These are phyloP conservation scores for Hydriomena furcata DNA, from an alignment of 2,888 invertebrate genomes.

Conservation along the genomic window DNA sequence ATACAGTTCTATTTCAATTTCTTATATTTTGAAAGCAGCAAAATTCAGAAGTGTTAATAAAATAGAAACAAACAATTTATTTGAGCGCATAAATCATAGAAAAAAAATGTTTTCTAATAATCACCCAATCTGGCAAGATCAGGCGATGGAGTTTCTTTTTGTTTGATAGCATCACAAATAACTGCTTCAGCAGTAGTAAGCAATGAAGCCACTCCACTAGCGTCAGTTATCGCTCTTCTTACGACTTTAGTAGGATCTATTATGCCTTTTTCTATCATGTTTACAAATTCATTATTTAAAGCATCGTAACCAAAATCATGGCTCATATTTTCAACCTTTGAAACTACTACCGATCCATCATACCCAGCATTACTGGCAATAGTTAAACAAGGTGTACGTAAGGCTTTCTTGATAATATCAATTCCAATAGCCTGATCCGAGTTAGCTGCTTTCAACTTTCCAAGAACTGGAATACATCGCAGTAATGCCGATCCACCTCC, in stretches of 20 bases:
- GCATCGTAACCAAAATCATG: constrained; percentile 94
- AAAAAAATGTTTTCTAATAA: constrained; percentile 3
- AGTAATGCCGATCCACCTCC: constrained; percentile 96
- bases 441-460: constrained; percentile 86
- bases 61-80: no score
- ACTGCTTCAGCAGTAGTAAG: constrained; percentile 95
- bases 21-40: no score
- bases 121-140: constrained; percentile 33
- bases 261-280: constrained; percentile 95
- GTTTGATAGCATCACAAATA: constrained; percentile 88
- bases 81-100: no score
- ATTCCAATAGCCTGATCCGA: constrained; percentile 91
- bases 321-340: constrained; percentile 91
- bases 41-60: no score
- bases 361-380: constrained; percentile 96
- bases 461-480: constrained; percentile 89
- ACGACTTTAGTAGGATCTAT: constrained; percentile 96
- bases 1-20: no score
- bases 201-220: constrained; percentile 73
- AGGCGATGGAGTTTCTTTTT: constrained; percentile 33
- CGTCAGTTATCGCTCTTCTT: constrained; percentile 67
- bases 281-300: constrained; percentile 92
- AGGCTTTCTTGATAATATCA: constrained; percentile 91
- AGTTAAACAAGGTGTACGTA: constrained; percentile 93
- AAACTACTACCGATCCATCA: constrained; percentile 94